These are phyloP conservation scores for Pollimyrus isidori DNA, from an alignment of 2,113 vertebrate species.

Conservation along the genomic window DNA sequence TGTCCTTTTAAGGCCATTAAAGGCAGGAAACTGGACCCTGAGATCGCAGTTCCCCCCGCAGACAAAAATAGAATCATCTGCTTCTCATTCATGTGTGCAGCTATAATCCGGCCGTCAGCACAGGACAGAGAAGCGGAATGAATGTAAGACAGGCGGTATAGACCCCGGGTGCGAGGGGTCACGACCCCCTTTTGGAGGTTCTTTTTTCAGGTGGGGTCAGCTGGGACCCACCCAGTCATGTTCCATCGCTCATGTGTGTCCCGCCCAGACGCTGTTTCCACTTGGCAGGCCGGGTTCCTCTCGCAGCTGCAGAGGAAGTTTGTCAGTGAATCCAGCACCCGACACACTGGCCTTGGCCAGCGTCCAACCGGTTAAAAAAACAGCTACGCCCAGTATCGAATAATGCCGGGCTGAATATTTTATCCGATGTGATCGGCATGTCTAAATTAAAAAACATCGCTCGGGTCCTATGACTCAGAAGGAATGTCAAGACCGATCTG, in stretches of 20 bases:
- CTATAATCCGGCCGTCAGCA: background rate
- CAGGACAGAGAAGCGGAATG: background rate
- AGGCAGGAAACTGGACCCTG: conserved; percentile 2
- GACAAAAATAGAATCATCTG: background rate
- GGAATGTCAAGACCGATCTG: background rate
- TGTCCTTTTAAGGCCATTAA: background rate
- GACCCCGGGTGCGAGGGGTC: background rate
- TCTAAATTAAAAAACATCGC: background rate
- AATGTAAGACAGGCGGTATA: background rate
- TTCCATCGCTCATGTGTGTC: conserved; percentile 21
- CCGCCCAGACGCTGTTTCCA: conserved; percentile 17
- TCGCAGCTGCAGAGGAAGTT: conserved; percentile 44
- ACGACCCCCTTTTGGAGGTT: background rate
- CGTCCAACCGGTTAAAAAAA: background rate
- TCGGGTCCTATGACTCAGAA: background rate
- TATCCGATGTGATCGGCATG: background rate
- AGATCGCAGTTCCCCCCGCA: background rate
- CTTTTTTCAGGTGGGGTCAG: background rate
- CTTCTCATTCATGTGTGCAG: background rate
- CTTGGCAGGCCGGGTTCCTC: conserved; percentile 6
- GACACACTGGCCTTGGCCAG: background rate
- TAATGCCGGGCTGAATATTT: background rate
- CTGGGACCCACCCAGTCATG: conserved; percentile 20
- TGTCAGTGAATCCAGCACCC: background rate
- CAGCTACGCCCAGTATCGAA: background rate